Evolutionary conservation across 2,113 vertebrate species (phyloP), one percentile per base, ranked within the genome.

Genomic region (Ciconia boyciana): DNA sequence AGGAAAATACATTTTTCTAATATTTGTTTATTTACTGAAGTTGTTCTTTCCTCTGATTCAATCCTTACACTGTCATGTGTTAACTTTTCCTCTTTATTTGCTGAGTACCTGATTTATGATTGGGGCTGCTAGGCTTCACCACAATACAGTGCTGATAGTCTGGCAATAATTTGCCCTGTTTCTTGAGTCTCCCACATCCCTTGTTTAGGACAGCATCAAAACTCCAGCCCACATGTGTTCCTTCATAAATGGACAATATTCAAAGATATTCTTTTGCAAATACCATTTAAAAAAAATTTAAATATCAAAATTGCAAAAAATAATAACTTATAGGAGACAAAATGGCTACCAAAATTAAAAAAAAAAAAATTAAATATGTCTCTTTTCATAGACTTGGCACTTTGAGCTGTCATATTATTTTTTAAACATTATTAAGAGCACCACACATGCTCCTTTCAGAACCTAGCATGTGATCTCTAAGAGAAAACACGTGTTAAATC

Each of bases 11-110:
- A 68, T 92, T 83, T 83, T 90, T 83, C 24, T 62, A 88, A 4
- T 83, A 80, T 68, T 89, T 93, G 31, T 83, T 95, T 93, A 71
- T 83, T 96, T 92, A 83, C 34, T 2, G 5, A 78, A 89, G 72
- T 41, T 83, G n/a, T n/a, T 77, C 54, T 54, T 85, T 88, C 69
- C 52, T 82, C 80, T 78, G 65, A 89, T 89, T 74, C 61, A 81
- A 8, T 84, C 68, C 72, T 92, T 89, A 83, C 31, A 58, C 20
- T 62, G 51, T 16, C 36, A 32, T 34, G 24, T n/a, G 48, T 78
- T 89, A 75, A 31, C 24, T 75, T 83, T 77, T 89, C 51, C 83
- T 93, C 71, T 86, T 65, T 60, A 80, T 89, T 74, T 94, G n/a
- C 21, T 39, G 14, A 84, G n/a, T 64, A 43, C 10, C 70, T 72